These are phyloP conservation scores for Molossus molossus DNA, from an alignment of 2,797 vertebrate genomes.

Conservation along the genomic window DNA sequence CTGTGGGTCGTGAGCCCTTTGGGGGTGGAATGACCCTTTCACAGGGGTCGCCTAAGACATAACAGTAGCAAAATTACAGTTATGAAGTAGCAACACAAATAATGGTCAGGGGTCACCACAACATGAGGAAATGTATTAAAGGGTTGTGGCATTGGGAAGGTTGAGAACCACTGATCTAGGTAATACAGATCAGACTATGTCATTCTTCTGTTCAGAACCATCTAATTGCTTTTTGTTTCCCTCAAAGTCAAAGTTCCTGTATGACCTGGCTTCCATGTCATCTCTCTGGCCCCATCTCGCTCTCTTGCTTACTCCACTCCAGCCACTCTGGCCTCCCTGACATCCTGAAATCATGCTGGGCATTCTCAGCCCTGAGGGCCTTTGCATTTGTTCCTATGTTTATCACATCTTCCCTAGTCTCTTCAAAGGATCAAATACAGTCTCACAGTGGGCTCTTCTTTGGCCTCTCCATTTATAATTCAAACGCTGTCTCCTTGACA, in stretches of 20 bases:
- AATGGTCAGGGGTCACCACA: too few species aligned
- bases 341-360: not conserved
- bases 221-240: not conserved
- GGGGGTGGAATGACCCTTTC: too few species aligned
- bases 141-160: too few species aligned
- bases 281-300: not conserved
- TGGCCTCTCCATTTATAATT: not conserved
- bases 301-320: not conserved
- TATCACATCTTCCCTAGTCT: not conserved
- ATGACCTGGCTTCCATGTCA: not conserved
- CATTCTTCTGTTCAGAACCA: constrained; percentile 4
- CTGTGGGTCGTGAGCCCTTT: too few species aligned
- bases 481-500: not conserved
- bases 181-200: not conserved
- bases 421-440: not conserved
- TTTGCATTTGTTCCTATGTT: not conserved
- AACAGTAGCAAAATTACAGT: too few species aligned
- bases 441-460: not conserved
- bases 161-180: not conserved
- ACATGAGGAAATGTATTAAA: too few species aligned
- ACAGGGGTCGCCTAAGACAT: too few species aligned
- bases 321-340: not conserved
- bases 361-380: not conserved
- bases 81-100: too few species aligned
- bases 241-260: not conserved